These are phyloP conservation scores for Onthophagus taurus DNA, from an alignment of 1,140 invertebrate genomes.

Conservation along the genomic window DNA sequence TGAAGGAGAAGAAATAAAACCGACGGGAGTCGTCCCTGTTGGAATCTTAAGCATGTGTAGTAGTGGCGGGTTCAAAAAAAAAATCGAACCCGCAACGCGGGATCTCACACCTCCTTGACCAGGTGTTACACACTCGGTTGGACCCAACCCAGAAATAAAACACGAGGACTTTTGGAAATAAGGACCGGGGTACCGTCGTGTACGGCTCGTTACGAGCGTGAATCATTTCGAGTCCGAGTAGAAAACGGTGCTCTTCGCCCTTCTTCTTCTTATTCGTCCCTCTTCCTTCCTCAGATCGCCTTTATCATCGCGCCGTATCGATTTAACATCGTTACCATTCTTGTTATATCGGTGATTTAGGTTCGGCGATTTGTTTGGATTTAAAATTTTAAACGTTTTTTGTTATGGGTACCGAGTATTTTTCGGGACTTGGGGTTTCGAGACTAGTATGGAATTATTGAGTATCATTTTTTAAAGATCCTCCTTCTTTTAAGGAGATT, in stretches of 20 bases:
- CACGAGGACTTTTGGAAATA: constrained; percentile 11
- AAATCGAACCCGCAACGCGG: constrained; percentile 13
- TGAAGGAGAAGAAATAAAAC: too few relatives aligned
- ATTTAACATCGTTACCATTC: constrained; percentile 24
- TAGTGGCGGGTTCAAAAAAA: constrained; percentile 11
- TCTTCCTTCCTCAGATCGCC: too few relatives aligned
- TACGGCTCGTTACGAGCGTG: constrained; percentile 14
- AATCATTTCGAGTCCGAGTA: too few relatives aligned
- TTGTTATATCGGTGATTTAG: constrained; percentile 23
- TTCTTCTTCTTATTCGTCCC: constrained; percentile 15
- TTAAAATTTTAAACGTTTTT: constrained; percentile 24
- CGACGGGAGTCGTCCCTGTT: too few relatives aligned
- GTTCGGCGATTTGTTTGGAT: constrained; percentile 26
- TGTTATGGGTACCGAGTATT: too few relatives aligned
- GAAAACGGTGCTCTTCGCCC: too few relatives aligned
- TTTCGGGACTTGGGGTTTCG: too few relatives aligned
- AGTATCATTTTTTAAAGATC: too few relatives aligned
- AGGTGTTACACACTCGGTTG: constrained; percentile 11
- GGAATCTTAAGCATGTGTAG: constrained; percentile 15
- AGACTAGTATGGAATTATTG: too few relatives aligned
- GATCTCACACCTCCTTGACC: constrained; percentile 18
- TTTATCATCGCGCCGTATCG: too few relatives aligned
- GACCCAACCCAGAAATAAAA: constrained; percentile 13
- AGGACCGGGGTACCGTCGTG: too few relatives aligned
- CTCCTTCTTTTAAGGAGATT: too few relatives aligned